phyloP scores from a whole-genome alignment of 2,888 invertebrate species.

The Phytoseiulus persimilis region DNA sequence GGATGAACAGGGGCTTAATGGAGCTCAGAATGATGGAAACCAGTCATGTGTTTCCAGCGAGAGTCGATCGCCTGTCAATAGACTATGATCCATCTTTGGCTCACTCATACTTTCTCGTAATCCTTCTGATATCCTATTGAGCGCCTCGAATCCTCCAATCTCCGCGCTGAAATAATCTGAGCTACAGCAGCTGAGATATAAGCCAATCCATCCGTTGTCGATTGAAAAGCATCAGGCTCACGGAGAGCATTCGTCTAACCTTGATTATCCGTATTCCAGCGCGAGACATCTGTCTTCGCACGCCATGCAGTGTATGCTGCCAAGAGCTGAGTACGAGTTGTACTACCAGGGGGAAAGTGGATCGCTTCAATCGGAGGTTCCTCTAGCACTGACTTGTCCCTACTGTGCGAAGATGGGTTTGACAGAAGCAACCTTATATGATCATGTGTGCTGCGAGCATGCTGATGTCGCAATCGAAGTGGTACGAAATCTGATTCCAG shows the following conservation, averaged over 20 bases:
- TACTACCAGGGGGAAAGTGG: conserved; percentile 92
- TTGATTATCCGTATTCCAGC: conserved; percentile 52
- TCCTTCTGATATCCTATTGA: no score
- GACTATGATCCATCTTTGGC: no score
- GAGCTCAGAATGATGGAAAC: no score
- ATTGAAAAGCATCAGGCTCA: no score
- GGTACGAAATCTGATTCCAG: conserved; percentile 53
- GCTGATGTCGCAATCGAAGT: conserved; percentile 83
- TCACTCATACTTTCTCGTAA: no score
- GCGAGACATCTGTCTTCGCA: conserved; percentile 90
- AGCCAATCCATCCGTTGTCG: no score
- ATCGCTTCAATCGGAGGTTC: conserved; percentile 63
- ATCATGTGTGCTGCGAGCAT: conserved; percentile 66
- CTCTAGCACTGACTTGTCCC: conserved; percentile 93
- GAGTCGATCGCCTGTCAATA: no score
- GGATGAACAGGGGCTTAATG: neutral
- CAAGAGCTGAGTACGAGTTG: conserved; percentile 87
- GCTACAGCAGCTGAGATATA: no score
- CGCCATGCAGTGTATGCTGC: conserved; percentile 97
- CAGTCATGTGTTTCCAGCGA: no score
- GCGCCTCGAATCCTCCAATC: no score
- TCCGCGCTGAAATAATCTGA: no score
- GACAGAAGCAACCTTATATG: conserved; percentile 77
- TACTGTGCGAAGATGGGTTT: conserved; percentile 94
- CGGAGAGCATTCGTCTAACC: no score